Percentiles rank a stretch among this genome's conserved stretches.
Evolutionary conservation across 1,140 invertebrate genomes (phyloP).

Genomic region (Diabrotica undecimpunctata): DNA sequence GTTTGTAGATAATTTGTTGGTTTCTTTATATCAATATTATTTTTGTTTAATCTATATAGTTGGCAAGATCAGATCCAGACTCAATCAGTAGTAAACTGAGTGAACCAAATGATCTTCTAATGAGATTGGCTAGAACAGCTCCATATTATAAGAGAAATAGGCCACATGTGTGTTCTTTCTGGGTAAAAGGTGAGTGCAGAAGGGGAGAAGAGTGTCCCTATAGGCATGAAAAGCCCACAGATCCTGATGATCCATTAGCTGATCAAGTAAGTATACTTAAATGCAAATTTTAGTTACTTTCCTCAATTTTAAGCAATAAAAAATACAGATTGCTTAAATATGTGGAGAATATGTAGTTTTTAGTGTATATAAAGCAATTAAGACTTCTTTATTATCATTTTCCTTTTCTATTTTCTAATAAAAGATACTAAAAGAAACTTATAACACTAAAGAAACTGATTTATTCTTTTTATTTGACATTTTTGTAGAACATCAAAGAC

Average conservation of each 20-base stretch:
- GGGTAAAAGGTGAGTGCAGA: constrained; percentile 99
- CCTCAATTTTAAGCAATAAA: too few relatives aligned
- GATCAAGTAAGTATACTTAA: constrained; percentile 67
- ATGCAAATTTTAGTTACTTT: too few relatives aligned
- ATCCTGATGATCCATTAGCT: constrained; percentile 97
- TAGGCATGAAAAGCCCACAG: constrained; percentile 97
- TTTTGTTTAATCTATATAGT: constrained; percentile 31
- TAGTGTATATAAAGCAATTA: too few relatives aligned
- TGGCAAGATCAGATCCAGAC: constrained; percentile 52
- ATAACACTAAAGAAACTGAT: too few relatives aligned
- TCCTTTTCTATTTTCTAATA: too few relatives aligned
- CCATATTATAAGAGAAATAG: constrained; percentile 99
- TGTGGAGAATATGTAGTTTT: too few relatives aligned
- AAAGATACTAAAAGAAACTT: too few relatives aligned
- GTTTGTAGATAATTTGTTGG: constrained; percentile 47
- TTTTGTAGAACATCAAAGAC: constrained; percentile 88
- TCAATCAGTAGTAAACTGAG: constrained; percentile 67
- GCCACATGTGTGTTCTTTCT: constrained; percentile 99
- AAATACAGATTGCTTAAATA: too few relatives aligned
- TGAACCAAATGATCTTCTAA: constrained; percentile 82
- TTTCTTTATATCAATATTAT: constrained; percentile 19
- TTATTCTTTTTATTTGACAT: too few relatives aligned
- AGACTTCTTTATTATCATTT: too few relatives aligned
- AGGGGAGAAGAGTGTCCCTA: constrained; percentile 99
- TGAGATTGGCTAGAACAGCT: constrained; percentile 92